phyloP scores from a whole-genome alignment of 2,113 vertebrate genomes.

The Morone chrysops region DNA sequence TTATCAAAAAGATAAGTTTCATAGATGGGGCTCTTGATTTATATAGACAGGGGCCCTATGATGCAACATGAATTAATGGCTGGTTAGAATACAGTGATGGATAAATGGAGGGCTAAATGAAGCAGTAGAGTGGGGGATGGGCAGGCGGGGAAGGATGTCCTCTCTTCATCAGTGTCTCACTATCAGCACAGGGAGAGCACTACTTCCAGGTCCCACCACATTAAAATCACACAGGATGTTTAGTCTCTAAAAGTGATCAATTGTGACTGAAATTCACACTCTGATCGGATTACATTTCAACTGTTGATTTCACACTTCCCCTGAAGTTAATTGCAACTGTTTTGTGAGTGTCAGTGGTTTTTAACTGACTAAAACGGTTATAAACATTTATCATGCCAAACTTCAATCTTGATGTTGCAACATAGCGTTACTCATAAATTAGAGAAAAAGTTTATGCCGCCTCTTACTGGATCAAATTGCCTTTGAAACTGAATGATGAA shows the following conservation, averaged over 20 bases:
- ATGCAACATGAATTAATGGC: slow-evolving; percentile 73
- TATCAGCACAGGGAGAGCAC: slow-evolving; percentile 27
- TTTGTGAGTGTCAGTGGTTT: neutral
- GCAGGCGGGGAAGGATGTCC: slow-evolving; percentile 14
- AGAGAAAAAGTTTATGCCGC: neutral
- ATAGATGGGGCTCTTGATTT: slow-evolving; percentile 71
- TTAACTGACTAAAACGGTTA: neutral
- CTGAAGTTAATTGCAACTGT: neutral
- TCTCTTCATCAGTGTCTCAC: slow-evolving; percentile 33
- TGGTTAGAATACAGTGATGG: slow-evolving; percentile 34
- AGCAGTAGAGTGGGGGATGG: slow-evolving; percentile 23
- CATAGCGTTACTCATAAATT: neutral
- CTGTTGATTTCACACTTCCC: neutral
- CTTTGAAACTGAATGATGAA: neutral
- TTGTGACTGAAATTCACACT: neutral
- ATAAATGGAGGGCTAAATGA: slow-evolving; percentile 51
- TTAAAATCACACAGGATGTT: neutral
- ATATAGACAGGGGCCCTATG: slow-evolving; percentile 65
- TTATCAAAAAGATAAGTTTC: slow-evolving; percentile 78
- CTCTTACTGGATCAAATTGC: neutral
- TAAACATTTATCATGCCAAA: neutral
- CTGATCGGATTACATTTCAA: neutral
- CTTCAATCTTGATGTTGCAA: neutral
- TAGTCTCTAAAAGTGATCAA: neutral
- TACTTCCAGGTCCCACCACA: neutral